phyloP scores from a whole-genome alignment of 2,113 vertebrate species.

The Alces alces region DNA sequence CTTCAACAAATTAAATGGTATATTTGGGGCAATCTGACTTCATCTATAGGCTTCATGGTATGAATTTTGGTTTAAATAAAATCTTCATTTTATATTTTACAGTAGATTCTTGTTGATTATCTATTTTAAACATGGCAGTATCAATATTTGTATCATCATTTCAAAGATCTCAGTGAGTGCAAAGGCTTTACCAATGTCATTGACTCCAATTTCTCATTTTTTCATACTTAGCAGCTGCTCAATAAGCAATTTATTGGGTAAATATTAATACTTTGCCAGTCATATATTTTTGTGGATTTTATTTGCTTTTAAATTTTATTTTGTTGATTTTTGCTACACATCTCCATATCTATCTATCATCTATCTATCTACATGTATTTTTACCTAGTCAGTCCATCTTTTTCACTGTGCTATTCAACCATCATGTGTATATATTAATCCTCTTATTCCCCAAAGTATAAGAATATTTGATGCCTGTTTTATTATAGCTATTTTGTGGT shows the following conservation, averaged over 20 bases:
- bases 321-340: neutral
- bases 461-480: neutral
- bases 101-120: neutral
- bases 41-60: accelerated
- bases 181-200: neutral
- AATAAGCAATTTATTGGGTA: neutral
- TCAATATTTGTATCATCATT: neutral
- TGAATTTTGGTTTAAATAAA: neutral
- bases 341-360: neutral
- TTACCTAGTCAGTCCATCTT: neutral
- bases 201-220: neutral
- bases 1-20: neutral
- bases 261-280: neutral
- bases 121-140: neutral
- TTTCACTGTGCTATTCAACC: neutral
- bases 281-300: neutral
- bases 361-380: neutral
- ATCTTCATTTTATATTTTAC: neutral
- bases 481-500: neutral
- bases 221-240: neutral
- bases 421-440: neutral
- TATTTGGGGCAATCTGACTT: neutral
- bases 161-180: neutral
- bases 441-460: neutral
- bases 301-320: neutral